Conservation (phyloP, 2,797 vertebrate species). For the Sebastes hopkinsi region DNA sequence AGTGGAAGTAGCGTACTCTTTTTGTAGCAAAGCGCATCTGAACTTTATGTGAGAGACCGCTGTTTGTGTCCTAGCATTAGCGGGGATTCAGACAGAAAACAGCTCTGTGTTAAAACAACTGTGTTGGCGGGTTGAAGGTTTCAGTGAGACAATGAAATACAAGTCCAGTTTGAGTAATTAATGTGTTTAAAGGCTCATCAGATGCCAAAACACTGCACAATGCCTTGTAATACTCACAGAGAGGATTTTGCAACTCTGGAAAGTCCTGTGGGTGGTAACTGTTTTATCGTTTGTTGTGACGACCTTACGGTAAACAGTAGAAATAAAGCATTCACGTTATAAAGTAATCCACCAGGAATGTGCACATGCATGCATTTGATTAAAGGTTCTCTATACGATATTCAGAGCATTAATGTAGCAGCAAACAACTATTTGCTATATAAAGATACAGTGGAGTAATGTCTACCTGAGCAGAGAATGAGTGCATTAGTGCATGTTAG, state of each 20-base stretch:
- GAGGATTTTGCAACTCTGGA: background rate
- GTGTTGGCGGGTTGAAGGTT: background rate
- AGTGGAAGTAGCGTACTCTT: background rate
- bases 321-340: background rate
- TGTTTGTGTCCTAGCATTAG: background rate
- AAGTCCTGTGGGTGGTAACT: background rate
- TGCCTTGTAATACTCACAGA: background rate
- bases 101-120: background rate
- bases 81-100: background rate
- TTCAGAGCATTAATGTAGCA: too few species aligned
- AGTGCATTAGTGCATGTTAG: too few species aligned
- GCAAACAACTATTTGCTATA: too few species aligned
- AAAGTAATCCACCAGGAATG: background rate
- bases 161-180: background rate
- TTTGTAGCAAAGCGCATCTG: background rate
- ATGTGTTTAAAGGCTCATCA: background rate
- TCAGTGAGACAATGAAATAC: background rate
- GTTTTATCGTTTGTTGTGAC: background rate
- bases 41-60: background rate
- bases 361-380: background rate
- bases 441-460: too few species aligned
- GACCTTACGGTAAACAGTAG: background rate
- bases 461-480: too few species aligned
- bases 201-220: background rate
- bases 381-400: too few species aligned